These are phyloP conservation scores for Kryptopterus vitreolus DNA, from an alignment of 2,797 vertebrate genomes.

Conservation along the genomic window DNA sequence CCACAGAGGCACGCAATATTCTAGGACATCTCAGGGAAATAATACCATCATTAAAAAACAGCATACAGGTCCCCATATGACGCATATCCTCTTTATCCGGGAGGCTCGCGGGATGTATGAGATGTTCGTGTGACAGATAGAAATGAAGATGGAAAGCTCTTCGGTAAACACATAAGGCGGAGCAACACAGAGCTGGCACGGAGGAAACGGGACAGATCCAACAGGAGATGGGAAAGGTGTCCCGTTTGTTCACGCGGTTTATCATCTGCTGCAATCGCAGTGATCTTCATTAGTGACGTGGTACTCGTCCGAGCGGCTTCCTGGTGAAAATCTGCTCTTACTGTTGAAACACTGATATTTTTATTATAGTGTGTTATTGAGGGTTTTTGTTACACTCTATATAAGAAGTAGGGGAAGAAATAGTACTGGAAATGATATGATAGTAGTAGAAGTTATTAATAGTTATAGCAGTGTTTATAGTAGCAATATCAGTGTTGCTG, in stretches of 20 bases:
- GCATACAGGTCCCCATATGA: conserved; percentile 1
- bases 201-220: conserved; percentile 7
- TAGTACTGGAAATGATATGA: too few relatives aligned
- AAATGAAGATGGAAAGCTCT: conserved; percentile 31
- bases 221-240: conserved; percentile 23
- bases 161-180: conserved; percentile 1
- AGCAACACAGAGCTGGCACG: not conserved
- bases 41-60: conserved; percentile 31
- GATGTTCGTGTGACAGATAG: conserved; percentile 3
- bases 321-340: too few relatives aligned
- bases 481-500: too few relatives aligned
- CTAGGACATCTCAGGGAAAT: conserved; percentile 30
- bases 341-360: too few relatives aligned
- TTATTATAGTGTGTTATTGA: too few relatives aligned
- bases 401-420: too few relatives aligned
- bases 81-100: not conserved
- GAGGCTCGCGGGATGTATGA: conserved; percentile 1
- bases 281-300: conserved; percentile 1
- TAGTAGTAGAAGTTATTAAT: not conserved
- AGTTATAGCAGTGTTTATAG: too few relatives aligned
- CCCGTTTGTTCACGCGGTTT: conserved; percentile 21
- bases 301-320: not conserved
- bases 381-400: too few relatives aligned
- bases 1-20: conserved; percentile 36
- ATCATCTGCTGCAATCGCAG: conserved; percentile 19